These are phyloP conservation scores for Nezara viridula DNA, from an alignment of 2,888 invertebrate species.

Conservation along the genomic window DNA sequence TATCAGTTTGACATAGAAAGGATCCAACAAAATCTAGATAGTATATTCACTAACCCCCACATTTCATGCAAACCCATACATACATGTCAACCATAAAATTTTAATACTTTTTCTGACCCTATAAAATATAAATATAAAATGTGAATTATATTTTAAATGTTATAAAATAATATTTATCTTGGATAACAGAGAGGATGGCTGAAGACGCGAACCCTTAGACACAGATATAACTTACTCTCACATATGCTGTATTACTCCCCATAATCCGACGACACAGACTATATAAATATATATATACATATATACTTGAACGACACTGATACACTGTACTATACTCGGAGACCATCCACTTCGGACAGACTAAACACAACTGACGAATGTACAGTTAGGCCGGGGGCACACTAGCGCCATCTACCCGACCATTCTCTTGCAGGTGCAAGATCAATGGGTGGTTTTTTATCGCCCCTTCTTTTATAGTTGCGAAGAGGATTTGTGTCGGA, in stretches of 20 bases:
- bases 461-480: background rate
- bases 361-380: constrained; percentile 12
- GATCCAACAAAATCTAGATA: too few species aligned
- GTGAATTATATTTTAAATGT: too few species aligned
- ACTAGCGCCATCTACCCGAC: constrained; percentile 11
- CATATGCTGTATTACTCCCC: background rate
- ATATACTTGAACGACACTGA: background rate
- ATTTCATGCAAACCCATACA: too few species aligned
- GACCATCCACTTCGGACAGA: background rate
- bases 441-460: background rate
- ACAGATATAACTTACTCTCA: background rate
- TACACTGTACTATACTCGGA: background rate
- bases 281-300: background rate
- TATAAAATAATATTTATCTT: too few species aligned
- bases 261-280: background rate
- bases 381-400: background rate
- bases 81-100: too few species aligned
- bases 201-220: background rate
- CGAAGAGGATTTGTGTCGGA: constrained; percentile 15
- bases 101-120: too few species aligned
- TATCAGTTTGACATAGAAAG: too few species aligned
- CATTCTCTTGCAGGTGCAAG: background rate
- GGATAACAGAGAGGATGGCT: background rate
- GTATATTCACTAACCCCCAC: too few species aligned
- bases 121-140: too few species aligned